A percentile compares a stretch with the other conserved stretches of the same genome.
Evolutionary conservation across 2,113 vertebrate species (phyloP).

Genomic region (Neofelis nebulosa): DNA sequence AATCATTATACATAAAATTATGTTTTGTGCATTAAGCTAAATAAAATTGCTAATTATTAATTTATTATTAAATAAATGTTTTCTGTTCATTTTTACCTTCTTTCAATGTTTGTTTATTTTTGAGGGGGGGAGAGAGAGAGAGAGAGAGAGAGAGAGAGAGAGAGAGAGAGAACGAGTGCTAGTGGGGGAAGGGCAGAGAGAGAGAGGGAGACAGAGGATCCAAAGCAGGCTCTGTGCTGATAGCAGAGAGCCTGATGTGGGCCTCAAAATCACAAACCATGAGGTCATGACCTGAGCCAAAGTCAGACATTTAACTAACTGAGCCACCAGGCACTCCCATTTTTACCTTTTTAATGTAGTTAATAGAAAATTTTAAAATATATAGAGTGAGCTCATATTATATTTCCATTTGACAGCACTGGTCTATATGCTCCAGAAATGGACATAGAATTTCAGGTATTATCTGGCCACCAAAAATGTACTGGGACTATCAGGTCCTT

Average conservation of each 20-base stretch:
- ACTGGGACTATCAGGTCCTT: neutral
- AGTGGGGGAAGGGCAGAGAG: too few species aligned
- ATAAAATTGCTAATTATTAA: neutral
- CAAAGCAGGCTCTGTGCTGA: too few species aligned
- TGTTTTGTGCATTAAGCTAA: neutral
- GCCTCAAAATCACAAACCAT: too few species aligned
- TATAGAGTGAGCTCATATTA: neutral
- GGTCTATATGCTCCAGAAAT: neutral
- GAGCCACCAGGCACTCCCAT: neutral
- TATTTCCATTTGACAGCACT: neutral
- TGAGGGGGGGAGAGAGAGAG: too few species aligned
- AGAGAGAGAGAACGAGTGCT: too few species aligned
- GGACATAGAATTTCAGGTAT: neutral
- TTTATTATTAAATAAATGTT: conserved; percentile 11
- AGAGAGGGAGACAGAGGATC: too few species aligned
- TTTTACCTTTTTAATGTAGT: neutral
- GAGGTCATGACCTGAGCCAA: too few species aligned
- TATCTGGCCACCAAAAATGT: neutral
- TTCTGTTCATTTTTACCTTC: neutral
- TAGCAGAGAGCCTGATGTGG: too few species aligned
- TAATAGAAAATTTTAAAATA: neutral
- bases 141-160: too few species aligned
- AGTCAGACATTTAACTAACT: too few species aligned
- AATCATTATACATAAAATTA: neutral
- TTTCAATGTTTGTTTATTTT: neutral